These are phyloP conservation scores for Pristionchus japonicus DNA, from an alignment of 2,888 invertebrate species.

Conservation along the genomic window DNA sequence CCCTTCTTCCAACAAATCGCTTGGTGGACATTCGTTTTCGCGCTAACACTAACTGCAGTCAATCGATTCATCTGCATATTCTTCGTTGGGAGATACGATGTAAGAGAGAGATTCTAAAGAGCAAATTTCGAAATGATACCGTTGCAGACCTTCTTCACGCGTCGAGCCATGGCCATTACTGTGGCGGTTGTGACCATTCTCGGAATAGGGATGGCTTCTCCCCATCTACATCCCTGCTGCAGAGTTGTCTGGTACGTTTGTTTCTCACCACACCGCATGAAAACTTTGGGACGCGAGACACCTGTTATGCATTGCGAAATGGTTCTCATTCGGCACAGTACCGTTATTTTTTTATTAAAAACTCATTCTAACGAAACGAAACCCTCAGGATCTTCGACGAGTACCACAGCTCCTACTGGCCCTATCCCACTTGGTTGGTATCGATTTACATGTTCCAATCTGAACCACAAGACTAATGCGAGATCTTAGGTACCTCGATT, in stretches of 20 bases:
- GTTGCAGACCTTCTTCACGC: not conserved
- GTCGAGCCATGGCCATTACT: not conserved
- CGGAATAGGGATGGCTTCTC: not conserved
- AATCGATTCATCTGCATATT: slow-evolving; percentile 6
- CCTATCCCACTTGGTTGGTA: not conserved
- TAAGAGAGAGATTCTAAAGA: not conserved
- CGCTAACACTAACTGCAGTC: not conserved
- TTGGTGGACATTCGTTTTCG: not conserved
- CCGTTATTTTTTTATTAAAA: too few relatives aligned
- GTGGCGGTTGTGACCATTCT: not conserved
- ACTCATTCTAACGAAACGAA: too few relatives aligned
- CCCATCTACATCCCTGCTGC: not conserved
- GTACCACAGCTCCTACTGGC: not conserved
- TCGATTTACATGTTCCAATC: not conserved
- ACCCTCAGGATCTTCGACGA: not conserved
- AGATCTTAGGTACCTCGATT: not conserved
- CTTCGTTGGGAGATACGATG: not conserved
- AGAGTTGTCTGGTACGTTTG: not conserved
- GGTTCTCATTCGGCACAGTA: too few relatives aligned
- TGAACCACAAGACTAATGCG: not conserved
- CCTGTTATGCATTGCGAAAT: too few relatives aligned
- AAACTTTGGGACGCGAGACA: not conserved
- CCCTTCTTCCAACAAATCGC: not conserved
- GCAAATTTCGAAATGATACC: not conserved
- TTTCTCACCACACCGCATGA: not conserved